These are phyloP conservation scores for Tyrannus savana DNA, from an alignment of 2,113 vertebrate species.

Conservation along the genomic window DNA sequence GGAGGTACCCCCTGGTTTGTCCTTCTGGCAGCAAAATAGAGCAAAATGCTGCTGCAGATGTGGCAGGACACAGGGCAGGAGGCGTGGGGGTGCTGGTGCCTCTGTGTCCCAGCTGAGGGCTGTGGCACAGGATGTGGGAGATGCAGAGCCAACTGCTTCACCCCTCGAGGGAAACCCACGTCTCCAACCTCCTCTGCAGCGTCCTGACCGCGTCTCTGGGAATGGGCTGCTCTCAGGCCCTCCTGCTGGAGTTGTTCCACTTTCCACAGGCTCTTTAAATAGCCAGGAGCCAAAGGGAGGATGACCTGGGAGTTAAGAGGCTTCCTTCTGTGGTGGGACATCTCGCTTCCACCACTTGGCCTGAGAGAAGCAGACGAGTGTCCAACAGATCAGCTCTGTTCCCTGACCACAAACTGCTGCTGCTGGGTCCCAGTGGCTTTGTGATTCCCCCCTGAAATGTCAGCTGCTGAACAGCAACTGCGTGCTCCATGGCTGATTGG, in stretches of 20 bases:
- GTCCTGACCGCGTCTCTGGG: accelerated
- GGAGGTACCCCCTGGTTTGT: neutral
- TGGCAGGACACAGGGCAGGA: accelerated
- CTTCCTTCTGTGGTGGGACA: neutral
- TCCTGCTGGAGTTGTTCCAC: neutral
- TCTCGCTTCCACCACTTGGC: accelerated
- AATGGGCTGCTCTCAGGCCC: neutral
- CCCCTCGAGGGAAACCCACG: neutral
- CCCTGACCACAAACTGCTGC: neutral
- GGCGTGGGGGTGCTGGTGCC: accelerated
- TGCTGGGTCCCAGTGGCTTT: neutral
- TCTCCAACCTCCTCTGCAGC: neutral
- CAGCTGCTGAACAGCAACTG: neutral
- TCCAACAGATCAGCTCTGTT: neutral
- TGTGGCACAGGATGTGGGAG: neutral
- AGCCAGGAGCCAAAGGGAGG: neutral
- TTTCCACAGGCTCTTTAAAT: neutral
- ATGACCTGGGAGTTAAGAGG: neutral
- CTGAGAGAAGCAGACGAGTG: neutral
- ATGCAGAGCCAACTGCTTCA: neutral
- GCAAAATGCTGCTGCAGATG: accelerated
- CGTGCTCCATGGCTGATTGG: accelerated
- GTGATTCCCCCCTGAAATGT: neutral
- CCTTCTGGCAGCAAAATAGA: neutral
- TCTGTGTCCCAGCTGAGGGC: accelerated